Base-by-base conservation (phyloP, 2,888 invertebrate species). In the Theretra japonica region DNA sequence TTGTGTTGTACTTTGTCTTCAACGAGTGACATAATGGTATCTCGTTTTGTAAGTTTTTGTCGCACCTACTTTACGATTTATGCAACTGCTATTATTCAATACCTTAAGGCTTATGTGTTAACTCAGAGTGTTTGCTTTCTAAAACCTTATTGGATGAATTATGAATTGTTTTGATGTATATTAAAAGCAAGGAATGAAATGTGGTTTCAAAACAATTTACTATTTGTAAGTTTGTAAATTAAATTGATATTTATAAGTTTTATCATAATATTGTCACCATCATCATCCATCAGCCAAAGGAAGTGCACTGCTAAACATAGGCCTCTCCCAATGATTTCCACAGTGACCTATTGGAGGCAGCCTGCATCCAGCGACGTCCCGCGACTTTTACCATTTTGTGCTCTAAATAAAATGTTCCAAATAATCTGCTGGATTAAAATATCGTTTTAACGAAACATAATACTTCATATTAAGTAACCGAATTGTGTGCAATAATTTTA, bases 21-120 rank as follows among this genome's bases (percentile, higher is more conserved):
- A 0, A 41, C 62, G 41, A 76, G 74, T 76, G 74, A 80, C 76
- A 78, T 82, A 83, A 80, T 78, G 75, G 79, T 78, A 77, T 74
- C 41, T 75, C 74, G 75, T 80, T 77, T 80, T 75, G 74, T 74
- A 30, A 33, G 72, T 79, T 83, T 80, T 82, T 81, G 76, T 75
- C 74, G 72, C 72, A 73, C 71, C 73, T 74, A 75, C 75, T 65
- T 65, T 25, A 21, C 15, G 7, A 25, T 72, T 78, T 74, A 76
- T 70, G 23, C 71, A 71, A 75, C 78, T 74, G 73, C 73, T 70
- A 65, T 70, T 59, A 76, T 76, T 78, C 75, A 71, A 70, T 73
- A 73, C 57, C 68, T 73, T 23, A n/a, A 70, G 41, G 73, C 17
- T 21, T 41, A 65, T 21, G 41, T 41, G 41, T 41, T 41, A 6